A percentile compares a stretch with the other conserved stretches of the same genome.
Conservation (phyloP, 2,888 invertebrate species). For the Caenorhabditis doughertyi region DNA sequence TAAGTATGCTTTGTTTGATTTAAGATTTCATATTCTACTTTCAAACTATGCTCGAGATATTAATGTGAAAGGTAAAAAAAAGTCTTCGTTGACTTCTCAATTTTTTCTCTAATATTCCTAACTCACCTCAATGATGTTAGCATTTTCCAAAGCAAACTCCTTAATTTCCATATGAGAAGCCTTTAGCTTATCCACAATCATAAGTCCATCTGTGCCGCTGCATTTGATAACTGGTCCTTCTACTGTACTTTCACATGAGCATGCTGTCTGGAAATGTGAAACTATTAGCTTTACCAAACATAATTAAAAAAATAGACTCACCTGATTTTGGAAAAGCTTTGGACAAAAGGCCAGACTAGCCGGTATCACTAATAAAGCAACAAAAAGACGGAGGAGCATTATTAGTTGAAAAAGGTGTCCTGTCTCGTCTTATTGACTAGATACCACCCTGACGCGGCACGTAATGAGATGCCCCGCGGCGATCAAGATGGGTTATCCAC, state of each 20-base stretch:
- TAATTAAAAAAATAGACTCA: constrained; percentile 25
- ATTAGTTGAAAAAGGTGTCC: not conserved
- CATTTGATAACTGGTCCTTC: constrained; percentile 83
- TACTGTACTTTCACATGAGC: constrained; percentile 79
- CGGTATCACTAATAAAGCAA: constrained; percentile 59
- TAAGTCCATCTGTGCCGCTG: constrained; percentile 78
- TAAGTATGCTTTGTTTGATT: too few relatives aligned
- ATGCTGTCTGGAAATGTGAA: constrained; percentile 71
- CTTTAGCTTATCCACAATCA: constrained; percentile 81
- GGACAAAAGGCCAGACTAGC: constrained; percentile 76
- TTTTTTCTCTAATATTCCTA: not conserved
- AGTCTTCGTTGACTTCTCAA: not conserved
- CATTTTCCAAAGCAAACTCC: constrained; percentile 81
- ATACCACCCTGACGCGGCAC: constrained; percentile 29
- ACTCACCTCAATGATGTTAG: constrained; percentile 82
- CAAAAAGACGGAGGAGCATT: constrained; percentile 41
- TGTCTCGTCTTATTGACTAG: constrained; percentile 30
- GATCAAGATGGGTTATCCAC: constrained; percentile 30
- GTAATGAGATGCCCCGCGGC: constrained; percentile 25
- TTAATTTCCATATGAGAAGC: constrained; percentile 77
- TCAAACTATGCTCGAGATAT: too few relatives aligned
- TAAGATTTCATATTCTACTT: too few relatives aligned
- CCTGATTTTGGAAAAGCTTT: constrained; percentile 77
- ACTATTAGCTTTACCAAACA: not conserved
- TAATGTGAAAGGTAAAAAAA: too few relatives aligned